Evolutionary conservation across 2,797 vertebrate genomes (phyloP), one percentile per base, ranked within the genome.

Genomic region (Toxotes lorentzi): DNA sequence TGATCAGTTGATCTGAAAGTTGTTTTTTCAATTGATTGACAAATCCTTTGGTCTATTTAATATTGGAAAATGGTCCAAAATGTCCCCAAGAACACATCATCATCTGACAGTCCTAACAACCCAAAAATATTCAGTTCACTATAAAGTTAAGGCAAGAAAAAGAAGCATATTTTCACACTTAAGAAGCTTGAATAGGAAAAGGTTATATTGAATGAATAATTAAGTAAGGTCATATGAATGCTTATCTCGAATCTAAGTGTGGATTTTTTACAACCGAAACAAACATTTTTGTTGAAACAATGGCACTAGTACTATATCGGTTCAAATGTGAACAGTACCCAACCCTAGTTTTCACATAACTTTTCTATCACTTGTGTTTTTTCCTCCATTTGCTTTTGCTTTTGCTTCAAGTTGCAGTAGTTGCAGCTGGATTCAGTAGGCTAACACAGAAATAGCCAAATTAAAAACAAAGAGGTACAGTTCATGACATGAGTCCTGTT

Each of bases 401-500:
- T 27, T 53, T 16, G 24, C 12, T 54, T 30, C 24, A 54, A 56
- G 53, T 56, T 32, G 24, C 13, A 16, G 2, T 30, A 32, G 11
- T n/a, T n/a, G n/a, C n/a, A n/a, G 30, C 21, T 32, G 17, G 17
- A 17, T 47, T 21, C 17, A 7, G 1, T 19, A 34, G 3, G 17
- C 30, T 8, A 57, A 19, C 30, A 57, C 3, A 34, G 30, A 34
- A 57, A 34, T 5, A 32, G 27, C 14, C 17, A 11, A 54, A 54
- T 54, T 5, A 53, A 54, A 38, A 71, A 67, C 54, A 70, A 70
- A 62, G 41, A 14, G 38, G 38, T 8, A 10, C 5, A n/a, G 13
- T 72, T 76, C 53, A 76, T 45, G 19, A 50, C 62, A 24, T 43
- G 38, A n/a, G 24, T 58, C n/a, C 10, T 51, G 41, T 30, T 70